These are phyloP conservation scores for Brachionus rotundiformis DNA, from an alignment of 1,140 invertebrate genomes.

Conservation along the genomic window DNA sequence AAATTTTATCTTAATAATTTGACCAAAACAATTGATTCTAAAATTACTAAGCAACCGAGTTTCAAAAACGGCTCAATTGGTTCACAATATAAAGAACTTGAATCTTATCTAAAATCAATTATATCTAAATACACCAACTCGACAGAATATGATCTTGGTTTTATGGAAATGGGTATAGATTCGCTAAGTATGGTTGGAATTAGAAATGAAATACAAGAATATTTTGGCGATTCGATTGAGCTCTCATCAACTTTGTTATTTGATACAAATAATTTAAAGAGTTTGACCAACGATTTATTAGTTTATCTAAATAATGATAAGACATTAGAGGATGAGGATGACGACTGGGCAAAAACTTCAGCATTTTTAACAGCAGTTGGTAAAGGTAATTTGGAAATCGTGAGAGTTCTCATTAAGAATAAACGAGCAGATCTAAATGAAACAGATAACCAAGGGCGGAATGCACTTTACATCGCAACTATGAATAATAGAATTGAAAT, in stretches of 20 bases:
- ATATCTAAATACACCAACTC: neutral
- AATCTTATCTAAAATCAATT: neutral
- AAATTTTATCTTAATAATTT: neutral
- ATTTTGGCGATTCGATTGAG: neutral
- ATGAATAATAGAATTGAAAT: neutral
- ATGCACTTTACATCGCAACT: neutral
- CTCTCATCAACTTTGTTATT: neutral
- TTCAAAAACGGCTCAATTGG: neutral
- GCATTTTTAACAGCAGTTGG: neutral
- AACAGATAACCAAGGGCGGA: neutral
- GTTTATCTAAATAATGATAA: neutral
- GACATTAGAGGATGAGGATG: neutral
- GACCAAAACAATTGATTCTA: neutral
- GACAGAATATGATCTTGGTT: neutral
- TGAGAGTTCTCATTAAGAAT: neutral
- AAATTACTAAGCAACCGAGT: neutral
- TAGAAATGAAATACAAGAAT: neutral
- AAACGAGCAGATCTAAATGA: neutral
- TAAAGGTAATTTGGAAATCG: neutral
- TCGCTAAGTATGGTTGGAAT: neutral
- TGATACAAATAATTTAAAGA: slow-evolving; percentile 5
- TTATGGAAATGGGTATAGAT: neutral
- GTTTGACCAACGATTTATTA: neutral
- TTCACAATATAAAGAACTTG: neutral
- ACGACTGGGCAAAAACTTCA: neutral